These are phyloP conservation scores for Pheosia tremula DNA, from an alignment of 2,888 invertebrate species.

Conservation along the genomic window DNA sequence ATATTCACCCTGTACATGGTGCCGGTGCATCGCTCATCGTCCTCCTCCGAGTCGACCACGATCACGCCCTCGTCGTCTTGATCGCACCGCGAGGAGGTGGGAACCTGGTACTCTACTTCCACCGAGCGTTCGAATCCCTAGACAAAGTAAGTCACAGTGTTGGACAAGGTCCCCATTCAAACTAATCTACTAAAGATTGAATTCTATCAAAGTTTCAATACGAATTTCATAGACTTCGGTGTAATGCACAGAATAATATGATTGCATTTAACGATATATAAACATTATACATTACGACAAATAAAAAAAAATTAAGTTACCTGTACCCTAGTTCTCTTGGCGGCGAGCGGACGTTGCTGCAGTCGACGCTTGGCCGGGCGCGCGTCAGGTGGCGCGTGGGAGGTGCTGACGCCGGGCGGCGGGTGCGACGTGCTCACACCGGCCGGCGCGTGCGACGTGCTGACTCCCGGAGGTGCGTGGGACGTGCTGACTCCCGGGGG, in stretches of 20 bases:
- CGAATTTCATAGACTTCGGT: too few species aligned
- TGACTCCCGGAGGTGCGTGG: conserved; percentile 44
- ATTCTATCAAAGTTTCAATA: background rate
- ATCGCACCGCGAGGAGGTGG: conserved; percentile 94
- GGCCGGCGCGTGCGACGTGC: conserved; percentile 49
- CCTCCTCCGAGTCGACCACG: conserved; percentile 92
- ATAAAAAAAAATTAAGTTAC: conserved; percentile 44
- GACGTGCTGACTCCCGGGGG: conserved; percentile 54
- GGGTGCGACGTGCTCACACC: conserved; percentile 53
- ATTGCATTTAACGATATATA: too few species aligned
- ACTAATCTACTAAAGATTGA: background rate
- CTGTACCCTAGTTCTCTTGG: conserved; percentile 83
- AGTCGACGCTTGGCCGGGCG: conserved; percentile 71
- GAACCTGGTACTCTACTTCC: conserved; percentile 93
- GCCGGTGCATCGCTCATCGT: conserved; percentile 86
- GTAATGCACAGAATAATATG: too few species aligned
- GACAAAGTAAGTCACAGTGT: conserved; percentile 5
- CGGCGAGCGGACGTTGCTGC: conserved; percentile 71
- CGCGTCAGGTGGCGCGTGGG: conserved; percentile 66
- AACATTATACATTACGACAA: too few species aligned
- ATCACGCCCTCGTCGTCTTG: conserved; percentile 93
- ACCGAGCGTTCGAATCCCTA: conserved; percentile 86
- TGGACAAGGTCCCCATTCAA: background rate
- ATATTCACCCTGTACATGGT: conserved; percentile 78
- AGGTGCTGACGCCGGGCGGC: conserved; percentile 52